Base-by-base conservation (phyloP, 2,888 invertebrate species). In the Melipona beecheii region DNA sequence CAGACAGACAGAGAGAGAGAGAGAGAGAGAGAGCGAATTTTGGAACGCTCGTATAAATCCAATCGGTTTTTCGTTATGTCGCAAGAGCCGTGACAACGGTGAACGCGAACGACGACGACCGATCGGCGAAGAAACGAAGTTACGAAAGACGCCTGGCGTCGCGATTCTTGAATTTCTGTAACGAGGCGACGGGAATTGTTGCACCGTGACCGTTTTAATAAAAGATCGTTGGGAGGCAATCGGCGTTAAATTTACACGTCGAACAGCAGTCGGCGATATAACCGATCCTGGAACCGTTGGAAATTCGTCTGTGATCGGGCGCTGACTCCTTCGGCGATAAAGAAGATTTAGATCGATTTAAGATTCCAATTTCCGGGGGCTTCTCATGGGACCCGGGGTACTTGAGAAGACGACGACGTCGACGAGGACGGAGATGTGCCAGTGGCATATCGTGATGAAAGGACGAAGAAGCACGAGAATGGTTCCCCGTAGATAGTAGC, bases 331-430 rank as follows among this genome's bases (percentile, higher is more conserved):
- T 78, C 88, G 88, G 77, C 89, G 88, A 91, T 92, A 91, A 92
- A 91, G 90, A 90, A 90, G 90, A 92, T 92, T 92, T 91, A 91
- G 90, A 91, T 92, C 93, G 93, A 93, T 93, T 92, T 92, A 92
- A 92, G 92, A 93, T 93, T 93, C 92, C 93, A 93, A 93, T 93
- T 93, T 93, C 91, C 91, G 90, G 90, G 74, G 74, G 73, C 83
- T 91, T 88, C 89, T 87, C 86, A 75, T 83, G 75, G 75, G 84
- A 84, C 83, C 75, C 65, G 74, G 77, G 75, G 79, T 43, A 82
- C 77, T 76, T 71, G 72, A 76, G 36, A 36, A 76, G 78, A 84
- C 79, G 76, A 72, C 81, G 71, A 77, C 73, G 83, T 68, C 72
- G 81, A 72, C 74, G 82, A 68, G 69, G 73, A 84, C 71, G 78